These are phyloP conservation scores for Lasioglossum lativentre DNA, from an alignment of 2,888 invertebrate species.

Conservation along the genomic window DNA sequence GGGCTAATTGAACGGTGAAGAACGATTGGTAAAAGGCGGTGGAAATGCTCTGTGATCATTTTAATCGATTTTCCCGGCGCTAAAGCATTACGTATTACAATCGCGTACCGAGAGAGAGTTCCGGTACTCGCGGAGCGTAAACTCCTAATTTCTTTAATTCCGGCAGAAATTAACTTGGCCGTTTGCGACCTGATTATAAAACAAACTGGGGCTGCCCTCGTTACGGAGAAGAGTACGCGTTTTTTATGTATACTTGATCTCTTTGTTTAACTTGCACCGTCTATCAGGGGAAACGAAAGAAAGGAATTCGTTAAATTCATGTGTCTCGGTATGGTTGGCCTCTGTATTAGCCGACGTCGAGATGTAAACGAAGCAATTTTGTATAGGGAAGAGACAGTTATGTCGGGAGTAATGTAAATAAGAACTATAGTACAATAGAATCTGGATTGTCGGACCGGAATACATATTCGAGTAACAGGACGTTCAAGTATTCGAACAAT, in stretches of 20 bases:
- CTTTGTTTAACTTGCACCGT: conserved; percentile 30
- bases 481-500: not conserved
- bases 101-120: not conserved
- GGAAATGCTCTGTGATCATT: not conserved
- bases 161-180: conserved; percentile 26
- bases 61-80: not conserved
- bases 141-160: conserved; percentile 32
- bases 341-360: conserved; percentile 28
- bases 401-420: conserved; percentile 48
- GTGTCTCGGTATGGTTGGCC: not conserved
- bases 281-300: conserved; percentile 20
- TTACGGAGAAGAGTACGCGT: conserved; percentile 31
- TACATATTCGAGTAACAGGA: not conserved
- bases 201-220: conserved; percentile 26
- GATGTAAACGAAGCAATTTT: conserved; percentile 39
- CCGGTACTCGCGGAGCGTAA: not conserved
- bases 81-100: not conserved
- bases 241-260: conserved; percentile 33
- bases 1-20: not conserved
- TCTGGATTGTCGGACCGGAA: not conserved
- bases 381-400: conserved; percentile 41
- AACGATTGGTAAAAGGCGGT: not conserved
- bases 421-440: conserved; percentile 27
- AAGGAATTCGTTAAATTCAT: conserved; percentile 4
- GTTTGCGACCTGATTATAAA: conserved; percentile 25